phyloP scores from a whole-genome alignment of 2,113 vertebrate genomes.

The Ammodytes dubius region DNA sequence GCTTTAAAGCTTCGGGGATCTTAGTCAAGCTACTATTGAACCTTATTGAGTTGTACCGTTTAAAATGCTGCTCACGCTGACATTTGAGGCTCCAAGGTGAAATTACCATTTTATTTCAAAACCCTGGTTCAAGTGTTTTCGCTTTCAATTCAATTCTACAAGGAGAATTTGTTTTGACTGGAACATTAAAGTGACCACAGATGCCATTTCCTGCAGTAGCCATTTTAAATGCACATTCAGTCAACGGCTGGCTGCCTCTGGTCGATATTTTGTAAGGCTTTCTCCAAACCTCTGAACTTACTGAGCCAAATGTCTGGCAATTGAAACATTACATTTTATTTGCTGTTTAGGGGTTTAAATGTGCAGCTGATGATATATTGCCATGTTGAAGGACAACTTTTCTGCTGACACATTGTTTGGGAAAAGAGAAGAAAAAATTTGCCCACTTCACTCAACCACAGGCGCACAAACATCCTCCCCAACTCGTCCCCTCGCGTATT shows the following conservation, averaged over 20 bases:
- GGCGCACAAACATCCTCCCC: not conserved
- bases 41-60: not conserved
- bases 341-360: not conserved
- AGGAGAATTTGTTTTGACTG: not conserved
- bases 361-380: slow-evolving; percentile 4
- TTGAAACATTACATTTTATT: not conserved
- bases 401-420: not conserved
- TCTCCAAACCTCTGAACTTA: slow-evolving; percentile 1
- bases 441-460: not conserved
- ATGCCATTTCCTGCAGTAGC: not conserved
- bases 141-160: not conserved
- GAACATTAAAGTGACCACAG: not conserved
- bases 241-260: not conserved
- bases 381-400: not conserved
- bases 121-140: not conserved
- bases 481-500: not conserved
- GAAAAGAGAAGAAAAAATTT: not conserved
- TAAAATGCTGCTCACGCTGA: not conserved
- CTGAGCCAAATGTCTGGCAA: not conserved
- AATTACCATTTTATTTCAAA: not conserved
- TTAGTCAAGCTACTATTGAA: not conserved
- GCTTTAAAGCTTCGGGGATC: not conserved
- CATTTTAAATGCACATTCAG: not conserved
- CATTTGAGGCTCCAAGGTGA: not conserved
- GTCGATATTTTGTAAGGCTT: slow-evolving; percentile 11